Percentiles rank a stretch among this genome's conserved stretches.
Conservation (phyloP, 2,888 invertebrate species). For the Elysia crispata region DNA sequence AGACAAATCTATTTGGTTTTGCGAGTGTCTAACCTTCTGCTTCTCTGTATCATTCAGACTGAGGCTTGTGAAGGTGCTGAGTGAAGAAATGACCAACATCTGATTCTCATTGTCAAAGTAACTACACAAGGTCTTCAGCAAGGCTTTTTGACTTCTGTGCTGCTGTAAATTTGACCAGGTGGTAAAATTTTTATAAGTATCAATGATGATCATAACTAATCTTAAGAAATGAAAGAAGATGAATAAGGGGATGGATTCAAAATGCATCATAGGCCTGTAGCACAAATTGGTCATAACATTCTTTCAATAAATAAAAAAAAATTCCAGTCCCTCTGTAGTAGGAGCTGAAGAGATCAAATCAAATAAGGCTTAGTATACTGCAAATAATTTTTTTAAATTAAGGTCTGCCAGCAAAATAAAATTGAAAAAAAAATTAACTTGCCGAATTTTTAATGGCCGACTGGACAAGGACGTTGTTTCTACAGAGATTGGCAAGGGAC, state of each 20-base stretch:
- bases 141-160: too few species aligned
- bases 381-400: too few species aligned
- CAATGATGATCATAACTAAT: too few species aligned
- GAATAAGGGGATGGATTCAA: background rate
- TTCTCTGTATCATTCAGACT: slow-evolving; percentile 70
- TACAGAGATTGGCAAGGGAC: slow-evolving; percentile 72
- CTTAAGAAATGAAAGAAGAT: background rate
- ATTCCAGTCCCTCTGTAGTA: too few species aligned
- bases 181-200: background rate
- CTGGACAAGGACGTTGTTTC: slow-evolving; percentile 70
- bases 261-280: too few species aligned
- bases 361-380: too few species aligned
- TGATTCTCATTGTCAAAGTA: slow-evolving; percentile 64
- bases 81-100: slow-evolving; percentile 65
- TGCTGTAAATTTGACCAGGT: background rate
- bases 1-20: too few species aligned
- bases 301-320: too few species aligned
- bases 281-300: too few species aligned
- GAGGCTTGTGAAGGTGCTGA: slow-evolving; percentile 68
- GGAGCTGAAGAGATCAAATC: too few species aligned
- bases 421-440: background rate
- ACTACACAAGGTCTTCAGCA: slow-evolving; percentile 63
- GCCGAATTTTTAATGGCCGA: slow-evolving; percentile 63
- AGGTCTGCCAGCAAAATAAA: too few species aligned
- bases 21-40: slow-evolving; percentile 59